A percentile compares a stretch with the other conserved stretches of the same genome.
Evolutionary conservation across 2,113 vertebrate genomes (phyloP).

Genomic region (Nycticryphes semicollaris): DNA sequence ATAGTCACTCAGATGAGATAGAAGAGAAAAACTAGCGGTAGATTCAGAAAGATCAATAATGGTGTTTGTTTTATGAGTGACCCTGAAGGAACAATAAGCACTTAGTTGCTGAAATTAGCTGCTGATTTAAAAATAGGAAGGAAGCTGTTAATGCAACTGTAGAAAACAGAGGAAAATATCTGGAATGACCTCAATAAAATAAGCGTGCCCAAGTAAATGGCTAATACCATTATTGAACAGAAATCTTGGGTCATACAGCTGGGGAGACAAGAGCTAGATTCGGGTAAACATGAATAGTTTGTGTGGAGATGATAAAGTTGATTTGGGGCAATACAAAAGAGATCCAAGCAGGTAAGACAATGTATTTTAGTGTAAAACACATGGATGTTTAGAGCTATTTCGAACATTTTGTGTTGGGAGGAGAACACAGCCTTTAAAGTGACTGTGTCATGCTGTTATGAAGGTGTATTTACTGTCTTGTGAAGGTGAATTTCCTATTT

Average conservation of each 20-base stretch:
- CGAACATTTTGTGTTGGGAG: neutral
- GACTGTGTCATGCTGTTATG: neutral
- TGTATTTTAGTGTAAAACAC: neutral
- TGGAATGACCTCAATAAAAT: constrained; percentile 58
- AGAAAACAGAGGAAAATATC: neutral
- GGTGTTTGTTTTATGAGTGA: constrained; percentile 60
- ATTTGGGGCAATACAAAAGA: neutral
- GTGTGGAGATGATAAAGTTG: neutral
- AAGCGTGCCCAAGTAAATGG: neutral
- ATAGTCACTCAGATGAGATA: constrained; percentile 30
- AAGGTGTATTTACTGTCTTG: neutral
- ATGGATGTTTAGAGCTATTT: neutral
- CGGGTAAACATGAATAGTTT: neutral
- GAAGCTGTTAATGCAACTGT: constrained; percentile 44
- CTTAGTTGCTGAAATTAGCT: constrained; percentile 65
- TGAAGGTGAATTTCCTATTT: neutral
- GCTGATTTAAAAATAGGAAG: constrained; percentile 66
- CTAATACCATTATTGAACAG: neutral
- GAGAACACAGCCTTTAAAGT: neutral
- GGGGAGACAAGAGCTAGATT: neutral
- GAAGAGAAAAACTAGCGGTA: constrained; percentile 32
- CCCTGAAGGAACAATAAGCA: constrained; percentile 66
- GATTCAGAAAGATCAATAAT: constrained; percentile 55
- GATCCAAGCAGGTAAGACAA: neutral
- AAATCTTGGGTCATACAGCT: neutral